A percentile compares a stretch with the other conserved stretches of the same genome.
phyloP scores from a whole-genome alignment of 2,797 vertebrate species.

The Fundulus diaphanus region DNA sequence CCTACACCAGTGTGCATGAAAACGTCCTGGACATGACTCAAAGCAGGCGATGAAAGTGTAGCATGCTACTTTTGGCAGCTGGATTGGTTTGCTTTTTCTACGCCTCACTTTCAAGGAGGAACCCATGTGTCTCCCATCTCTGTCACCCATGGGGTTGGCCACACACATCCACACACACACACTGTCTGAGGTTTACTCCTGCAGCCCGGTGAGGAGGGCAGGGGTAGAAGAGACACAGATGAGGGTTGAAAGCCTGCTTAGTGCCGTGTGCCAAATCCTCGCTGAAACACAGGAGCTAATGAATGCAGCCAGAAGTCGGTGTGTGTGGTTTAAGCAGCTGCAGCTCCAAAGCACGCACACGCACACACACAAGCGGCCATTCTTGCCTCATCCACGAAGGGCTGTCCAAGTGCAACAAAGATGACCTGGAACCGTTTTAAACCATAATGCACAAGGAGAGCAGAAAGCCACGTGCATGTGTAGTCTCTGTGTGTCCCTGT shows the following conservation, averaged over 20 bases:
- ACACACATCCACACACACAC: conserved; percentile 61
- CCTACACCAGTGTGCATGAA: background rate
- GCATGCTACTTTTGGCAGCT: background rate
- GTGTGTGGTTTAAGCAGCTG: conserved; percentile 48
- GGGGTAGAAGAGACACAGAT: conserved; percentile 50
- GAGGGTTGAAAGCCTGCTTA: conserved; percentile 48
- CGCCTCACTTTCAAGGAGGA: background rate
- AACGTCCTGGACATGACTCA: background rate
- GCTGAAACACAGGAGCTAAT: conserved; percentile 55
- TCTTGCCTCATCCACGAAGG: background rate
- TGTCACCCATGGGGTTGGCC: conserved; percentile 18
- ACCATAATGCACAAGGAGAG: conserved; percentile 12
- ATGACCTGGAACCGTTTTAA: conserved; percentile 6
- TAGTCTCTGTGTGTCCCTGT: conserved; percentile 29
- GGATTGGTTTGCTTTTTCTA: background rate
- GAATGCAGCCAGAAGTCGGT: conserved; percentile 57
- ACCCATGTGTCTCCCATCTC: conserved; percentile 13
- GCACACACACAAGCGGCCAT: conserved; percentile 3
- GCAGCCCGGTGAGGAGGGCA: conserved; percentile 30
- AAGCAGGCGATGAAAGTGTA: background rate
- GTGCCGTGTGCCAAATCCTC: conserved; percentile 45
- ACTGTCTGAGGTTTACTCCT: conserved; percentile 40
- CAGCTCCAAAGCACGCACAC: conserved; percentile 26
- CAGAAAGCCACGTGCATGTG: conserved; percentile 13
- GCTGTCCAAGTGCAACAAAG: conserved; percentile 27